A percentile compares a stretch with the other conserved stretches of the same genome.
These are phyloP conservation scores for Drosophila longiperda DNA, from an alignment of 2,888 invertebrate species.

Conservation along the genomic window DNA sequence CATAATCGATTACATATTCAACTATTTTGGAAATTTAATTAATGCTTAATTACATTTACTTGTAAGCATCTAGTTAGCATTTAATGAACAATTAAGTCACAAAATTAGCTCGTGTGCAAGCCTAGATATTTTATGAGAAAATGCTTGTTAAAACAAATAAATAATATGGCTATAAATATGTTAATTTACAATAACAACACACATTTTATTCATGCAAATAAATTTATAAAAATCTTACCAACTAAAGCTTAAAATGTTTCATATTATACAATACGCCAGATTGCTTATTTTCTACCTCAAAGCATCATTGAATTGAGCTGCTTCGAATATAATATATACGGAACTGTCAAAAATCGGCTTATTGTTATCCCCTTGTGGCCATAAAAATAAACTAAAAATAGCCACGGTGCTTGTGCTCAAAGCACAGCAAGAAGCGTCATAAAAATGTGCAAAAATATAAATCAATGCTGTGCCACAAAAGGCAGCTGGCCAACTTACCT, in stretches of 20 bases:
- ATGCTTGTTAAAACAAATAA: background rate
- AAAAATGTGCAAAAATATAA: conserved; percentile 59
- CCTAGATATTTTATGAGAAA: background rate
- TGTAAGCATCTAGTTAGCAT: background rate
- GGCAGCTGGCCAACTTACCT: conserved; percentile 37
- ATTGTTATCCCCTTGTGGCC: conserved; percentile 13
- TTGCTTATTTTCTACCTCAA: background rate
- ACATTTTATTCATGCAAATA: background rate
- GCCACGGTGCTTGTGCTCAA: conserved; percentile 18
- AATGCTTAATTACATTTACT: background rate
- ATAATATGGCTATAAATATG: background rate
- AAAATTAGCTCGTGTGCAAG: no score
- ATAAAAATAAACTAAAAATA: conserved; percentile 54
- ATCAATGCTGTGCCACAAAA: conserved; percentile 50
- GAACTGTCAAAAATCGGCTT: conserved; percentile 24
- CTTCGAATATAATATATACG: conserved; percentile 10
- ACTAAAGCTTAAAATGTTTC: background rate
- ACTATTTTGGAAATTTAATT: conserved; percentile 5
- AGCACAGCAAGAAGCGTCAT: conserved; percentile 32
- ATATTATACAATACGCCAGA: background rate
- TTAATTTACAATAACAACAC: background rate
- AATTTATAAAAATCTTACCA: background rate
- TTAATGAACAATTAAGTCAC: background rate
- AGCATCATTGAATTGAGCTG: background rate
- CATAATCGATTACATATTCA: conserved; percentile 6